These are phyloP conservation scores for Cotesia chilonis DNA, from an alignment of 1,140 invertebrate species.

Conservation along the genomic window DNA sequence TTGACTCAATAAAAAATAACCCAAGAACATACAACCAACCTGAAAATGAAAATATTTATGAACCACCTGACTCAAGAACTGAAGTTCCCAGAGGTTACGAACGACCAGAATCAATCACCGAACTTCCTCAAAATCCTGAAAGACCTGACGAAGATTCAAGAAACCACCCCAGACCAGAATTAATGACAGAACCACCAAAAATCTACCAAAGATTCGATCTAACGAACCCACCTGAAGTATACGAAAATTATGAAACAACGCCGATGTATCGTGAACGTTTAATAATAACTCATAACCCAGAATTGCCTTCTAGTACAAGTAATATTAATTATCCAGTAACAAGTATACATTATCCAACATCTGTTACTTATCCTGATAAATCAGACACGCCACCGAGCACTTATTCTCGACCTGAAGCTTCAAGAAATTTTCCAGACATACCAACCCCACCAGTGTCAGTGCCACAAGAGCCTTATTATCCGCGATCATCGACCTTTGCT, in stretches of 20 bases:
- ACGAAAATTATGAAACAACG: slow-evolving; percentile 16
- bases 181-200: too few species aligned
- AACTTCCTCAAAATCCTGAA: too few species aligned
- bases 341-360: slow-evolving; percentile 27
- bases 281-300: slow-evolving; percentile 14
- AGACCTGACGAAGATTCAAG: too few species aligned
- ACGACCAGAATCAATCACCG: too few species aligned
- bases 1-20: too few species aligned
- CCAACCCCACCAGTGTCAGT: not conserved
- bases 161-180: too few species aligned
- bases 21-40: too few species aligned
- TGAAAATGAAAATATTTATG: too few species aligned
- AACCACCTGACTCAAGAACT: too few species aligned
- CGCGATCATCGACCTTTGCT: slow-evolving; percentile 27
- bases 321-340: slow-evolving; percentile 11
- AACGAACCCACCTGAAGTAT: not conserved
- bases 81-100: too few species aligned
- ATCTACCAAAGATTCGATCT: too few species aligned
- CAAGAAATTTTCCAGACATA: slow-evolving; percentile 23
- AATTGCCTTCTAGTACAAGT: not conserved
- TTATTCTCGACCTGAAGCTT: not conserved
- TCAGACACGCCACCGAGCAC: not conserved
- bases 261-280: slow-evolving; percentile 41
- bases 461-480: slow-evolving; percentile 21
- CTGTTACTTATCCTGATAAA: slow-evolving; percentile 31